Percentiles rank a stretch among this genome's conserved stretches.
Conservation (phyloP, 1,140 invertebrate genomes). For the Drosophila parvula region DNA sequence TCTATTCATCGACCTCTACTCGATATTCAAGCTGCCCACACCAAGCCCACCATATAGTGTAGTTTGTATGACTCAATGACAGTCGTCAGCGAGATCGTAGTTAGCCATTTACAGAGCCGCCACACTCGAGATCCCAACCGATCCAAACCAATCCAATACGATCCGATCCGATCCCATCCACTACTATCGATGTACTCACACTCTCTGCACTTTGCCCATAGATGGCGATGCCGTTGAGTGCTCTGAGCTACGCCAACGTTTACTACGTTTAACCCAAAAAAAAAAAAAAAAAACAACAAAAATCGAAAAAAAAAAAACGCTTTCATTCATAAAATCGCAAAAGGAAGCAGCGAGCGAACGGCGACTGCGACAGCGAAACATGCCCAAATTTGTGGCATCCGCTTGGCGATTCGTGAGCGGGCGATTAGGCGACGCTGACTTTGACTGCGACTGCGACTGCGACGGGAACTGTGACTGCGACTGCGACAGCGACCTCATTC, state of each 20-base stretch:
- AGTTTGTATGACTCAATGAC: slow-evolving; percentile 27
- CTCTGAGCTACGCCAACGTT: slow-evolving; percentile 40
- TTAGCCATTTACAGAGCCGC: slow-evolving; percentile 49
- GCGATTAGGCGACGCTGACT: slow-evolving; percentile 54
- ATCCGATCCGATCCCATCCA: slow-evolving; percentile 11
- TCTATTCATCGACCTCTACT: background rate
- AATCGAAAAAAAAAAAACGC: slow-evolving; percentile 14
- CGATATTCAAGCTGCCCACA: slow-evolving; percentile 17
- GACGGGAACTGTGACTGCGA: slow-evolving; percentile 10
- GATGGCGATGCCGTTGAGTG: slow-evolving; percentile 54
- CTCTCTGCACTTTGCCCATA: slow-evolving; percentile 73
- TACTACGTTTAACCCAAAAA: slow-evolving; percentile 55
- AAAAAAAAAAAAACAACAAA: background rate
- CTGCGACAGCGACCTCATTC: slow-evolving; percentile 28
- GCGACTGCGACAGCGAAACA: slow-evolving; percentile 57
- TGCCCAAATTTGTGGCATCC: slow-evolving; percentile 80
- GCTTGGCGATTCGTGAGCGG: slow-evolving; percentile 72
- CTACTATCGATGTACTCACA: slow-evolving; percentile 21
- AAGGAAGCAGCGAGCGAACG: slow-evolving; percentile 66
- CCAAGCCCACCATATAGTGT: slow-evolving; percentile 10
- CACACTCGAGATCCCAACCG: slow-evolving; percentile 2
- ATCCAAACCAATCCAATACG: slow-evolving; percentile 4
- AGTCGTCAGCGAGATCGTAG: slow-evolving; percentile 36
- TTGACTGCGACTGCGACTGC: slow-evolving; percentile 15
- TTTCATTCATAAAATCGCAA: slow-evolving; percentile 81